These are phyloP conservation scores for Nerophis lumbriciformis DNA, from an alignment of 2,113 vertebrate genomes.

Conservation along the genomic window DNA sequence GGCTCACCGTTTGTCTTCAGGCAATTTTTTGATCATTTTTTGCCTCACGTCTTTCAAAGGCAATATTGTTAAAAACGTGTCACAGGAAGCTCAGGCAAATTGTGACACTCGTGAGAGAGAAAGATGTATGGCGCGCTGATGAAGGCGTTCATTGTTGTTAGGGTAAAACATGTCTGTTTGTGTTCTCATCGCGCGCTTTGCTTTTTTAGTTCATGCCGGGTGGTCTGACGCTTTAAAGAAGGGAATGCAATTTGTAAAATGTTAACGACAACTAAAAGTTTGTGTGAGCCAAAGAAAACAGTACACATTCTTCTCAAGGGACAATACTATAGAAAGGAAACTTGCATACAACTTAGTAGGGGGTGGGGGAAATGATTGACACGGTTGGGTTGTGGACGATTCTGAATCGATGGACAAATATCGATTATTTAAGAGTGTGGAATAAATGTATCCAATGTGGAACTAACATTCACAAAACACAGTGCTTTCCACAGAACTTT, in stretches of 20 bases:
- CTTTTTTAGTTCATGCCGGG: conserved; percentile 34
- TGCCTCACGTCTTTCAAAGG: conserved; percentile 59
- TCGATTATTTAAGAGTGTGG: too few relatives aligned
- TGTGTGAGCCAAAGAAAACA: conserved; percentile 10
- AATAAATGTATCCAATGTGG: too few relatives aligned
- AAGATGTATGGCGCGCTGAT: conserved; percentile 20
- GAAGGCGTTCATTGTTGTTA: conserved; percentile 48
- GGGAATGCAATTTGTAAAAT: conserved; percentile 56
- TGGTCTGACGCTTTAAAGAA: conserved; percentile 38
- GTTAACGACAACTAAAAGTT: conserved; percentile 44
- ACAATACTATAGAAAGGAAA: neutral
- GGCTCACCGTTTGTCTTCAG: conserved; percentile 54
- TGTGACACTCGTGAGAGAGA: conserved; percentile 43
- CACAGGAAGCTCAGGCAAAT: conserved; percentile 37
- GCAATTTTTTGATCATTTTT: conserved; percentile 59
- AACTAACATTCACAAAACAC: too few relatives aligned
- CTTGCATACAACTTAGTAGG: too few relatives aligned
- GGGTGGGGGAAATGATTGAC: too few relatives aligned
- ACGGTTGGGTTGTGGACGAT: too few relatives aligned
- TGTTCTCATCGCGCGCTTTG: conserved; percentile 39
- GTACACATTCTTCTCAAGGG: neutral
- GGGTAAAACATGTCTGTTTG: conserved; percentile 37
- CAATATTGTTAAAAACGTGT: conserved; percentile 42
- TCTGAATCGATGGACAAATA: too few relatives aligned
- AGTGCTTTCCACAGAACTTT: too few relatives aligned